Evolutionary conservation across 1,140 invertebrate genomes (phyloP), one percentile per base, ranked within the genome.

Genomic region (Harlomillsia oculata): DNA sequence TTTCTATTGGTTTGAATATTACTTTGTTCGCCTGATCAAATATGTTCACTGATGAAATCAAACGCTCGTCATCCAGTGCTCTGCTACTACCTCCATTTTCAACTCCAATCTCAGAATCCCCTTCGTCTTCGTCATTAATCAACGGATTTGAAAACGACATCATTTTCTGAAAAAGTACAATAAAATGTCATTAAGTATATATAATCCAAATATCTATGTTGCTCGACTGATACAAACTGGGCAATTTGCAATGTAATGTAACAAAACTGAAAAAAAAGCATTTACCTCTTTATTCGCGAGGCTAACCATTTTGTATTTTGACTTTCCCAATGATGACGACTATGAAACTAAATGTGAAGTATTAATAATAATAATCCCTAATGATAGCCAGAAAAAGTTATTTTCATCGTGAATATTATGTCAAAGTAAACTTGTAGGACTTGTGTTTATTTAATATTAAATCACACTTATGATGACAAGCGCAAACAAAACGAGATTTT

Each of bases 1-100:
- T 60, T 0, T 56, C 39, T 5, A 60, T 34, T 14, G 45, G 9
- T 36, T 52, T 55, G 34, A 60, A 60, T 37, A 20, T 20, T 21
- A 60, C 41, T 43, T 43, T 34, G 16, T 40, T 48, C 30, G 30
- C 26, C 2, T 0, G 3, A 28, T 36, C 30, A 20, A 36, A 26
- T 29, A 25, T n/a, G 21, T 14, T 32, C n/a, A 28, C 28, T 46
- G 16, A n/a, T 46, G 14, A 11, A 20, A 36, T 4, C 18, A 40
- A 28, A 16, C 44, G 39, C n/a, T 29, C 14, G 21, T 55, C 43
- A 39, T 29, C 34, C 0, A 21, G 41, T 2, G 11, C 0, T 25
- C 3, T 18, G 8, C 21, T 14, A 1, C 26, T 21, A 32, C 13
- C 45, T 13, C 25, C 6, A 32, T 16, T 23, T 20, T 44, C 29